phyloP scores from a whole-genome alignment of 2,888 invertebrate species.

The Luperina nickerlii region DNA sequence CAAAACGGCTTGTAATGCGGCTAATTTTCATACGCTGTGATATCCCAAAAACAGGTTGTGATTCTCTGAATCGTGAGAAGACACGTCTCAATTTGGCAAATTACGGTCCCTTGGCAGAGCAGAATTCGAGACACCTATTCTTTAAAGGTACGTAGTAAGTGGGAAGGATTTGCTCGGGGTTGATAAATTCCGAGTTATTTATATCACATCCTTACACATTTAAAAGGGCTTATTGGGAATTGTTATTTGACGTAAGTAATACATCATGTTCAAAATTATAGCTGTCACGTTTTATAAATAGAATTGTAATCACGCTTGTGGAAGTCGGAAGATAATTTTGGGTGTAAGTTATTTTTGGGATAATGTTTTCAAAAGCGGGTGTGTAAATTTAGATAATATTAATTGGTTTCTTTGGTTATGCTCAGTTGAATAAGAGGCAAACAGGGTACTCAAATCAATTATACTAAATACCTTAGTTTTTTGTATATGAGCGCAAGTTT shows the following conservation, averaged over 20 bases:
- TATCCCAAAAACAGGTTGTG: conserved; percentile 39
- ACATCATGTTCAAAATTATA: conserved; percentile 28
- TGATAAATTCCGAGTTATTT: conserved; percentile 44
- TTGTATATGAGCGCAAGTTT: background rate
- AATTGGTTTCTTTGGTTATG: background rate
- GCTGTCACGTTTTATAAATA: conserved; percentile 16
- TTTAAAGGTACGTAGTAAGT: conserved; percentile 44
- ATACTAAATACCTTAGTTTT: background rate
- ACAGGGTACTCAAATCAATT: background rate
- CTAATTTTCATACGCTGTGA: conserved; percentile 47
- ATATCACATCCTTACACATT: conserved; percentile 9
- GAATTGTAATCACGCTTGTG: conserved; percentile 12
- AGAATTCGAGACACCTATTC: conserved; percentile 48
- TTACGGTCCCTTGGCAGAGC: conserved; percentile 53
- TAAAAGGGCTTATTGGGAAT: conserved; percentile 20
- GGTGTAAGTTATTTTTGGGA: background rate
- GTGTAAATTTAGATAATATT: background rate
- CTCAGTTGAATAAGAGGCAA: background rate
- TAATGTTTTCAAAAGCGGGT: background rate
- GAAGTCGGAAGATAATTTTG: conserved; percentile 5
- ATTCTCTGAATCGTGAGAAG: conserved; percentile 29
- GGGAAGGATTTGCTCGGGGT: conserved; percentile 28
- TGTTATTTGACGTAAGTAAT: conserved; percentile 25
- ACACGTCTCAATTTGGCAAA: conserved; percentile 67
- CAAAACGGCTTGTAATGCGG: conserved; percentile 38